A percentile compares a stretch with the other conserved stretches of the same genome.
Evolutionary conservation across 2,113 vertebrate genomes (phyloP).

Genomic region (Phaetusa simplex): DNA sequence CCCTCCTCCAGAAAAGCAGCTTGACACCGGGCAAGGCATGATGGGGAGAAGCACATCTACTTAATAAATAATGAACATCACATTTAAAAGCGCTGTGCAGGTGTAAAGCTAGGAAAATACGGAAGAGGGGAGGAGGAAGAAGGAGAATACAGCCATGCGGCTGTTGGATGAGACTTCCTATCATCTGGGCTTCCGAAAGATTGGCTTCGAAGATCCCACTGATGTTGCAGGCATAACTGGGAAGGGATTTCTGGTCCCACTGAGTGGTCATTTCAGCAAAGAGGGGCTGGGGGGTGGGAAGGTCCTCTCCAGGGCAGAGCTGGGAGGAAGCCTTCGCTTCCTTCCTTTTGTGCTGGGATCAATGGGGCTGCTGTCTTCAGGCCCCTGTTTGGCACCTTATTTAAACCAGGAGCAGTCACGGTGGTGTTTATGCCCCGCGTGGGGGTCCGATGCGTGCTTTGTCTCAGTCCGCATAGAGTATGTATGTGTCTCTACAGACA

Average conservation of each 20-base stretch:
- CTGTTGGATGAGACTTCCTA: background rate
- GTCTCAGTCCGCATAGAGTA: accelerated
- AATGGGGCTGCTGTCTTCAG: background rate
- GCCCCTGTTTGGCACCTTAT: background rate
- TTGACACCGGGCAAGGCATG: background rate
- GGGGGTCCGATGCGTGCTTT: accelerated
- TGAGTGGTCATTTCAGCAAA: background rate
- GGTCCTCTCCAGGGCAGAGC: background rate
- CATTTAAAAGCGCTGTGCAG: background rate
- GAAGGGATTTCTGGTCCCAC: background rate
- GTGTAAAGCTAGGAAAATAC: background rate
- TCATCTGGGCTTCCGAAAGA: background rate
- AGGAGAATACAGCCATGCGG: background rate
- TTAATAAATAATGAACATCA: background rate
- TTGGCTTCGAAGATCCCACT: background rate
- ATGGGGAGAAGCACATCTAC: background rate
- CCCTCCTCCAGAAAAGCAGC: background rate
- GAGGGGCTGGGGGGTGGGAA: background rate
- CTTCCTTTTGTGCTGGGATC: background rate
- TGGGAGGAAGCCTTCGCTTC: background rate
- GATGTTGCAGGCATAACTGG: background rate
- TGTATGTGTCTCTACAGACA: background rate
- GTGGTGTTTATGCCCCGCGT: accelerated
- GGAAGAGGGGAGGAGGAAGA: background rate
- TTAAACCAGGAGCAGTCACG: background rate